These are phyloP conservation scores for Suncus etruscus DNA, from an alignment of 2,113 vertebrate species.

Conservation along the genomic window DNA sequence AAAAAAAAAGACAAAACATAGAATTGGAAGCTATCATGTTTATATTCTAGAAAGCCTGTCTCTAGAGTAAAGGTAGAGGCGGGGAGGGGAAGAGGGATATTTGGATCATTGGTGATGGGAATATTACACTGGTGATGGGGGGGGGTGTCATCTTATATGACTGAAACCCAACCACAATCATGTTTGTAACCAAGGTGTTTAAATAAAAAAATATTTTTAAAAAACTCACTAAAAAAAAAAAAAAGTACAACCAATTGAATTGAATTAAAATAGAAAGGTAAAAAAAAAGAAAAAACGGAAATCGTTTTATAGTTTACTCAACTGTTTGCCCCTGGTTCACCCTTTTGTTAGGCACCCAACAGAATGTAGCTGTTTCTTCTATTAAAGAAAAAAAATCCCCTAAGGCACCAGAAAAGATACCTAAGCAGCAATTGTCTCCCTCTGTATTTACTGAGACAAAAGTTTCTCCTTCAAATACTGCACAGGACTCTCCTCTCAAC, in stretches of 20 bases:
- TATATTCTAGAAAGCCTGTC: too few relatives aligned
- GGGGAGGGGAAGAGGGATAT: too few relatives aligned
- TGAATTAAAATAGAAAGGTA: constrained; percentile 35
- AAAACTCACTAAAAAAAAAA: too few relatives aligned
- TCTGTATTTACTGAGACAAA: constrained; percentile 80
- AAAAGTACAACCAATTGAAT: not conserved
- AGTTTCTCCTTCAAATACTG: constrained; percentile 70
- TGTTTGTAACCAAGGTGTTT: too few relatives aligned
- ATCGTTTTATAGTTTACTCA: constrained; percentile 23
- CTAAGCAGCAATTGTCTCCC: constrained; percentile 85
- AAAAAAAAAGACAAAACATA: too few relatives aligned
- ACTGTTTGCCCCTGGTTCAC: constrained; percentile 35
- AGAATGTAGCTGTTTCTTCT: constrained; percentile 64
- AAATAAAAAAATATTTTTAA: too few relatives aligned
- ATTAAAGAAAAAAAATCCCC: constrained; percentile 80
- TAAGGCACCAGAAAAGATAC: constrained; percentile 84
- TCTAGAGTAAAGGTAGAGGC: too few relatives aligned
- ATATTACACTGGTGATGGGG: too few relatives aligned
- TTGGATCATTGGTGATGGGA: too few relatives aligned
- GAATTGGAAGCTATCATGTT: not conserved
- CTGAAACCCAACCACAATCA: too few relatives aligned
- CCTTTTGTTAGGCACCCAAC: constrained; percentile 75
- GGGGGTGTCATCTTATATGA: too few relatives aligned
- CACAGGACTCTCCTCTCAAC: constrained; percentile 72
- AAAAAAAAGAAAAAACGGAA: not conserved